Base-by-base conservation (phyloP, 2,113 vertebrate species). In the Manacus vitellinus region DNA sequence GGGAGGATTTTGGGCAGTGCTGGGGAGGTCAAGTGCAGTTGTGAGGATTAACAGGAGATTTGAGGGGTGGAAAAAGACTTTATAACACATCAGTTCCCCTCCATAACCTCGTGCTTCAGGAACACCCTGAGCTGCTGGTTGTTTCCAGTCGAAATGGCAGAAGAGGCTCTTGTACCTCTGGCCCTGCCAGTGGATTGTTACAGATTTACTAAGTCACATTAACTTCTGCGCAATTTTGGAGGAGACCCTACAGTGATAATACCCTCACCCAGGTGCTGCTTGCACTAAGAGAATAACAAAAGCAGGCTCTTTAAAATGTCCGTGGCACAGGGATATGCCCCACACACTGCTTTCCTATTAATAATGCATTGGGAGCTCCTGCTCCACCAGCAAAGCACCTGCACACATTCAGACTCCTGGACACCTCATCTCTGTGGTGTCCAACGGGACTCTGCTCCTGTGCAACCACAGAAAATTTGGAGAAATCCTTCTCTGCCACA, bases 381-480 rank as follows among this genome's bases (percentile, higher is more conserved):
- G 49, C 49, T 91, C 66, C 51, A 39, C 47, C n/a, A 28, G 66
- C 78, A 22, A 35, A 73, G 31, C 6, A 31, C 78, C 63, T 43
- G 63, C 15, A 33, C 54, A 35, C 23, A 1, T 25, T 14, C 1
- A 8, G 51, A 31, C 22, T 92, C 68, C 76, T 51, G 56, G 25
- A 59, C 41, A 47, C 28, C 44, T 67, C 5, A 0, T 12, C 55
- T 71, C 46, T 3, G 2, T 4, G 0, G 31, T 21, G 18, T 17
- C 58, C 56, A 63, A 28, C 1, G 0, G 30, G 77, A 56, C 33
- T 78, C 47, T 2, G 8, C 27, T 92, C 63, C 63, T 35, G 9
- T 31, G 9, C 43, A 39, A 22, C 49, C 62, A 27, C 1, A 2
- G 63, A 62, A 72, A 80, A 78, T 43, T 22, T 6, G 41, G 70